Base-by-base conservation (phyloP, 2,113 vertebrate genomes). In the Cettia cetti region DNA sequence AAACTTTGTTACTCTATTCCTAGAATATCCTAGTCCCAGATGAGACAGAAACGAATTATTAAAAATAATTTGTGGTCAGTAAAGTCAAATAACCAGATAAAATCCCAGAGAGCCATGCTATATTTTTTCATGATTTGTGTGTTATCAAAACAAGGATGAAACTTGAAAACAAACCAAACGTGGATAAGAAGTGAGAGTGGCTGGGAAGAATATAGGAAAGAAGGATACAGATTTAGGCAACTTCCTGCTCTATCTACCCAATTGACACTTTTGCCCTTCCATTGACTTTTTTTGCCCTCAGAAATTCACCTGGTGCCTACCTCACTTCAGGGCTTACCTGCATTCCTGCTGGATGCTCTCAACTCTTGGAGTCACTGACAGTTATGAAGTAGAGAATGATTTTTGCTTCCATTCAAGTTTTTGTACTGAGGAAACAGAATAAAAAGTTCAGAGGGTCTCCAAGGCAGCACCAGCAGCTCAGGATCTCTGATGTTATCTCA, bases 181-280 rank as follows among this genome's bases (percentile, higher is more conserved):
- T 0, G 0, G 12, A 59, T 60, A 6, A 56, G 35, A 60, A 86
- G 3, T 28, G 11, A 60, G 17, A 60, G 35, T 33, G 22, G 1
- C 22, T 49, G 31, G 17, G 6, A 9, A 92, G 6, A 65, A 49
- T 16, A 37, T 0, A 64, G 28, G 9, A 65, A 64, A 64, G 54
- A 11, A 59, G 3, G 9, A 42, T 23, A 64, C 2, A 39, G 22
- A 63, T 22, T 27, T 26, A 64, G 18, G 37, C 28, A 27, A 37
- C 35, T 74, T 86, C 15, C n/a, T 86, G 16, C 31, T 86, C 27
- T 40, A 39, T 86, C 27, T 40, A 39, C 28, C 7, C 4, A 80
- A 6, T 77, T 57, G 31, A 40, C 9, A 13, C 35, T 82, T 85
- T 15, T 87, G 33, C 18, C 65, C 9, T 82, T 59, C 20, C 15